Evolutionary conservation across 2,888 invertebrate genomes (phyloP).

Genomic region (Mythimna pallens): DNA sequence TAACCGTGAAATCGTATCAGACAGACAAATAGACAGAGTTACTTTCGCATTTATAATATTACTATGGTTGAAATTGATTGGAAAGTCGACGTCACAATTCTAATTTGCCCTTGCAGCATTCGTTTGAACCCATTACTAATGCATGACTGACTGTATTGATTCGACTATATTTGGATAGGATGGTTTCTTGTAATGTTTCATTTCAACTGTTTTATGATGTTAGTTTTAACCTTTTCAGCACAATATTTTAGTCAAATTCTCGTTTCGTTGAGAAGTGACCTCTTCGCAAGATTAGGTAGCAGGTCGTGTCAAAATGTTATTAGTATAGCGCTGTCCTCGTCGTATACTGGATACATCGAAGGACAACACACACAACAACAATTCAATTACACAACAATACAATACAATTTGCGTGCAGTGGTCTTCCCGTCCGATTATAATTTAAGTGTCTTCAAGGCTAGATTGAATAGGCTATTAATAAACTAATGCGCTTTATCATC

Average conservation of each 20-base stretch:
- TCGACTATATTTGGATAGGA: constrained; percentile 39
- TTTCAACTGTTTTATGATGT: constrained; percentile 7
- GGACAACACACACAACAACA: too few species aligned
- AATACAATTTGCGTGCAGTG: too few species aligned
- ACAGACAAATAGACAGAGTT: too few species aligned
- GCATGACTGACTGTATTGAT: constrained; percentile 54
- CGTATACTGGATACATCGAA: too few species aligned
- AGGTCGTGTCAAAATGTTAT: constrained; percentile 7
- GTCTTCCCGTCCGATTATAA: too few species aligned
- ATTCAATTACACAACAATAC: too few species aligned
- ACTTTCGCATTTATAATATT: too few species aligned
- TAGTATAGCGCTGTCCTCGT: not conserved
- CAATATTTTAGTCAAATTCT: not conserved
- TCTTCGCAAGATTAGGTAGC: not conserved
- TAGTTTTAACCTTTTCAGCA: not conserved
- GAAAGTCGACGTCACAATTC: constrained; percentile 33
- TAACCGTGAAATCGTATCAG: too few species aligned
- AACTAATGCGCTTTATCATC: too few species aligned
- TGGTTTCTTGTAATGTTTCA: constrained; percentile 23
- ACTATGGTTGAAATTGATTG: constrained; percentile 21
- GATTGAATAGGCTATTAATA: too few species aligned
- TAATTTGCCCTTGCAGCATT: constrained; percentile 52
- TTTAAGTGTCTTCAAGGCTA: too few species aligned
- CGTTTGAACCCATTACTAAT: constrained; percentile 47
- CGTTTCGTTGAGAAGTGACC: not conserved